Conservation (phyloP, 2,797 vertebrate genomes). For the Pristis pectinata region DNA sequence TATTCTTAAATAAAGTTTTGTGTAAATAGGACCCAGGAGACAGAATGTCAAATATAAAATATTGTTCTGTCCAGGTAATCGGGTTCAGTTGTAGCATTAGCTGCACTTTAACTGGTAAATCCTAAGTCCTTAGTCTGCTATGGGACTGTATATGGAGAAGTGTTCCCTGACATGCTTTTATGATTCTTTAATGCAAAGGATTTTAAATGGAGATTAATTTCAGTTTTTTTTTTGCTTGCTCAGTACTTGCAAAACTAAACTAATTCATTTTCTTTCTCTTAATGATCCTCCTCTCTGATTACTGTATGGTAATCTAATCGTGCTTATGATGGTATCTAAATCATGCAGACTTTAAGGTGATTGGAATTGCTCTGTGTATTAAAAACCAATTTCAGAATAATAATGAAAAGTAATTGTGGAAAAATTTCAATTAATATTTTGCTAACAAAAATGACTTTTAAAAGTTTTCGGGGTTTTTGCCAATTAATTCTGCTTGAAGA, state of each 20-base stretch:
- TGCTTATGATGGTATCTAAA: conserved; percentile 99
- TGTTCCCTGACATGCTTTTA: conserved; percentile 73
- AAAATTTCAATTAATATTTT: conserved; percentile 98
- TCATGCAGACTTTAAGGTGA: conserved; percentile 98
- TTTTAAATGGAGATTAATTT: conserved; percentile 99
- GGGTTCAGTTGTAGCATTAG: neutral
- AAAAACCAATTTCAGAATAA: conserved; percentile 99
- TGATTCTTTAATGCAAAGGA: conserved; percentile 90
- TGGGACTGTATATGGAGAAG: conserved; percentile 2
- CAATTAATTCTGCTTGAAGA: conserved; percentile 50
- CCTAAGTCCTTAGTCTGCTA: neutral
- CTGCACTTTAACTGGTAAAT: neutral
- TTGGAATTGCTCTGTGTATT: conserved; percentile 99
- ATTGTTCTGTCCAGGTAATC: neutral
- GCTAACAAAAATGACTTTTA: conserved; percentile 78
- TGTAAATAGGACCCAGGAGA: neutral
- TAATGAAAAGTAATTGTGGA: conserved; percentile 99
- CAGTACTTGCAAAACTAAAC: conserved; percentile 99
- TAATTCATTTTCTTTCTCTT: conserved; percentile 99
- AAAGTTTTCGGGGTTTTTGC: conserved; percentile 42
- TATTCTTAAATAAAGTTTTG: conserved; percentile 8
- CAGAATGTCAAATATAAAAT: conserved; percentile 19
- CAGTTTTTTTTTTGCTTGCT: conserved; percentile 90
- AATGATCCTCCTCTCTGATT: conserved; percentile 99
- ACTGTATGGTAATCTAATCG: conserved; percentile 99